A percentile compares a stretch with the other conserved stretches of the same genome.
Conservation (phyloP, 53 echinoderm and acorn worm genomes). For the Pentamera pediparva region DNA sequence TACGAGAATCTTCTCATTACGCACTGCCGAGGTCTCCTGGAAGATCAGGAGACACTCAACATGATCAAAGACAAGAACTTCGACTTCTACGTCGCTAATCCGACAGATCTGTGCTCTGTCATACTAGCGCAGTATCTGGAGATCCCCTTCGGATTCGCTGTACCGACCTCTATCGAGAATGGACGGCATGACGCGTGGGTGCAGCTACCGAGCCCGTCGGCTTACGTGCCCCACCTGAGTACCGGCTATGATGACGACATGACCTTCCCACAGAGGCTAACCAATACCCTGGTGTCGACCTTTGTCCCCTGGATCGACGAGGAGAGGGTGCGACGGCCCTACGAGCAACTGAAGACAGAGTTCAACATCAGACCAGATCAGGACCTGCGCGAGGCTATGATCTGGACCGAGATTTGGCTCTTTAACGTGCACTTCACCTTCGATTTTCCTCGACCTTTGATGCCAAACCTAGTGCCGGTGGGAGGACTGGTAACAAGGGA, state of each 20-base stretch:
- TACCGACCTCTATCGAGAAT: slow-evolving; percentile 35
- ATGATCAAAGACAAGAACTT: slow-evolving; percentile 1
- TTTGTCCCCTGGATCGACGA: slow-evolving; percentile 6
- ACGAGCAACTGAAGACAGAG: slow-evolving; percentile 25
- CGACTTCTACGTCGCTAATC: slow-evolving; percentile 26
- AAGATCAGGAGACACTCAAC: background rate
- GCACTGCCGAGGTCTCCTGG: slow-evolving; percentile 11
- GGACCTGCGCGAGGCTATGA: background rate
- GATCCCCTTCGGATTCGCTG: slow-evolving; percentile 25
- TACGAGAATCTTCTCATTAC: background rate
- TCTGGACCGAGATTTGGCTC: slow-evolving; percentile 41
- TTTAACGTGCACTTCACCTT: slow-evolving; percentile 44
- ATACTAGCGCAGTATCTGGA: slow-evolving; percentile 25
- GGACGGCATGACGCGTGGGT: slow-evolving; percentile 2
- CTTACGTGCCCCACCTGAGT: slow-evolving; percentile 45
- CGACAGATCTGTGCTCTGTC: slow-evolving; percentile 23
- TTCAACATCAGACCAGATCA: slow-evolving; percentile 13
- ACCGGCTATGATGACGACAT: slow-evolving; percentile 43
- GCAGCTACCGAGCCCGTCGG: slow-evolving; percentile 25
- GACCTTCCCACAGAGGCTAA: slow-evolving; percentile 41
- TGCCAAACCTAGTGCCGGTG: slow-evolving; percentile 49
- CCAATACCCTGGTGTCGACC: slow-evolving; percentile 24
- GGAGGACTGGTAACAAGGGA: slow-evolving; percentile 46
- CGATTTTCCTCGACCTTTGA: slow-evolving; percentile 49
- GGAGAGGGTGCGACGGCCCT: background rate